These are phyloP conservation scores for Conus betulinus DNA, from an alignment of 1,140 invertebrate species.

Conservation along the genomic window DNA sequence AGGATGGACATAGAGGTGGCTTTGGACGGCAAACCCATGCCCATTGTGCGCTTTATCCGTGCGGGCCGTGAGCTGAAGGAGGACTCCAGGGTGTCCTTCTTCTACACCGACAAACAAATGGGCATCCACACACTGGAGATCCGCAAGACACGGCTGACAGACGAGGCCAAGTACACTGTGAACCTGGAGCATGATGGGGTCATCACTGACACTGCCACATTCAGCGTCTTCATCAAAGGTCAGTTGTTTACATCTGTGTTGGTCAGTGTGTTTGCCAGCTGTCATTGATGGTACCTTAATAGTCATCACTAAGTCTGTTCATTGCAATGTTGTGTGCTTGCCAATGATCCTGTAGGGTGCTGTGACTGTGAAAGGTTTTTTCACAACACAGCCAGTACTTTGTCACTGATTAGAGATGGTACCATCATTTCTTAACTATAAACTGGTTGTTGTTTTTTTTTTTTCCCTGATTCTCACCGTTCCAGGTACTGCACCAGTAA, in stretches of 20 bases:
- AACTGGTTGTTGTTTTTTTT: no score
- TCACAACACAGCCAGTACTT: no score
- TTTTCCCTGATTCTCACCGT: no score
- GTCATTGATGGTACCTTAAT: no score
- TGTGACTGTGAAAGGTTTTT: no score
- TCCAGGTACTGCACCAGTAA: no score
- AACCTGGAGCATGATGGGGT: conserved; percentile 96
- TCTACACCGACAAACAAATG: conserved; percentile 84
- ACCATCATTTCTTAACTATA: no score
- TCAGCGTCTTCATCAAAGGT: conserved; percentile 97
- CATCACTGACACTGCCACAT: conserved; percentile 85
- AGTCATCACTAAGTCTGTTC: no score
- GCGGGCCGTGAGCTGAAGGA: conserved; percentile 67
- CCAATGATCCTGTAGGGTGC: no score
- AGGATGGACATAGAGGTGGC: conserved; percentile 61
- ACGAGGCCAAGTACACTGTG: conserved; percentile 98
- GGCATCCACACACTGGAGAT: conserved; percentile 95
- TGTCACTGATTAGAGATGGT: no score
- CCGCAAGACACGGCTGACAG: conserved; percentile 95
- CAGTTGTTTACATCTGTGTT: not conserved
- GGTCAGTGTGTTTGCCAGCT: not conserved
- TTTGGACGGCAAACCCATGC: conserved; percentile 58
- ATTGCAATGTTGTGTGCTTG: no score
- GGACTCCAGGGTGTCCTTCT: conserved; percentile 69
- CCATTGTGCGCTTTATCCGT: conserved; percentile 62